These are phyloP conservation scores for Melieria crassipennis DNA, from an alignment of 2,888 invertebrate species.

Conservation along the genomic window DNA sequence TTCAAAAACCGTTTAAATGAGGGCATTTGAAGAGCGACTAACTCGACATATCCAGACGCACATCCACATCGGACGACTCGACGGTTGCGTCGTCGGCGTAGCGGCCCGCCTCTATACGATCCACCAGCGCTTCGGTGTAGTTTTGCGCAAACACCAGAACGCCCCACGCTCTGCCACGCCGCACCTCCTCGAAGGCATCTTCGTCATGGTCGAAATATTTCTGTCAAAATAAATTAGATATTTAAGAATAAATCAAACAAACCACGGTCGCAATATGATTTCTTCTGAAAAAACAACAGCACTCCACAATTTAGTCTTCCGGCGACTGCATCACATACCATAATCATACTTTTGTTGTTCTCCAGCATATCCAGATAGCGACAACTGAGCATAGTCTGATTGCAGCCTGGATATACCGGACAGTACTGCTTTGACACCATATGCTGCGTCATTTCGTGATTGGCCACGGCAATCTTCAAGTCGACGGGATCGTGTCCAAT, in stretches of 20 bases:
- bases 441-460: constrained; percentile 75
- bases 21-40: constrained; percentile 53
- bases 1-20: not conserved
- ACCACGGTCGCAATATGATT: not conserved
- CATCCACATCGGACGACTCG: constrained; percentile 73
- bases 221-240: constrained; percentile 28
- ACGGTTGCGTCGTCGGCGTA: constrained; percentile 71
- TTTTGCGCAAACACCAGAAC: constrained; percentile 79
- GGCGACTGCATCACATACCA: constrained; percentile 68
- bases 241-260: not conserved
- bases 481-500: constrained; percentile 87
- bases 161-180: constrained; percentile 79
- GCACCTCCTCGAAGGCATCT: constrained; percentile 74
- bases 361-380: constrained; percentile 78
- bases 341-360: constrained; percentile 73
- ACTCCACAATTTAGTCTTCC: not conserved
- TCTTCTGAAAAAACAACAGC: too few relatives aligned
- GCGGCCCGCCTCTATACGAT: constrained; percentile 71
- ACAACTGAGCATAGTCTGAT: constrained; percentile 78
- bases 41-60: constrained; percentile 89
- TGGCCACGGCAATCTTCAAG: constrained; percentile 81
- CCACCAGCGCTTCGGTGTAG: constrained; percentile 76
- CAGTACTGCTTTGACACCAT: constrained; percentile 67
- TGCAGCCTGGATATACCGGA: constrained; percentile 70
- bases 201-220: constrained; percentile 65